phyloP scores from a whole-genome alignment of 1,140 invertebrate genomes.

The Chironomus tepperi region DNA sequence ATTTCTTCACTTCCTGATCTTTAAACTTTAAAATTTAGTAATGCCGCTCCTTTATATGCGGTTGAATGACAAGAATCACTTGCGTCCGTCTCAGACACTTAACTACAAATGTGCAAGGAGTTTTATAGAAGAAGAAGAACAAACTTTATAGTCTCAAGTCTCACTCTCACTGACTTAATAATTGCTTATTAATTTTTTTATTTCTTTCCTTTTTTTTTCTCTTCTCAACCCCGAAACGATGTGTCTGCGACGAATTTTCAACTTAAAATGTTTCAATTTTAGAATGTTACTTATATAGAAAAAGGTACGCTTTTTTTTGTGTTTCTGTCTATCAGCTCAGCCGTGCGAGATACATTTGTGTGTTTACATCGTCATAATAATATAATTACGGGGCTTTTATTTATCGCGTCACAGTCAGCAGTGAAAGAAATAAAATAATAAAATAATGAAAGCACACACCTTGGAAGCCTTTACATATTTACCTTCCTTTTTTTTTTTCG shows the following conservation, averaged over 20 bases:
- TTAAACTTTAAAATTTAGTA: no score
- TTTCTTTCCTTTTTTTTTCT: background rate
- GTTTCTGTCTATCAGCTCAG: background rate
- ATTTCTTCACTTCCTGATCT: no score
- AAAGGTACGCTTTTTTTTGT: background rate
- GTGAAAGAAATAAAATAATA: background rate
- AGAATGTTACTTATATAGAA: conserved; percentile 18
- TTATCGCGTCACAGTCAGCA: background rate
- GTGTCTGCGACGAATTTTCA: conserved; percentile 16
- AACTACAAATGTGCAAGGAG: no score
- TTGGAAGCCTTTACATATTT: no score
- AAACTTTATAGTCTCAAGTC: no score
- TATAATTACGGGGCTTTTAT: background rate
- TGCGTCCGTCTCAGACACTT: no score
- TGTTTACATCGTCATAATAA: background rate
- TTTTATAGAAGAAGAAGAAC: no score
- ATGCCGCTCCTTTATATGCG: no score
- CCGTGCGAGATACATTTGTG: background rate
- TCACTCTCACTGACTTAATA: no score
- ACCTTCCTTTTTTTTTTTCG: no score
- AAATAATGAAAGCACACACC: no score
- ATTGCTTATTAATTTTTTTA: background rate
- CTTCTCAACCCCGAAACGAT: background rate
- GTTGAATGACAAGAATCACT: no score
- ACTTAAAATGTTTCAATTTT: conserved; percentile 18